phyloP scores from a whole-genome alignment of 2,888 invertebrate genomes.

The Ornithoptera priamus region DNA sequence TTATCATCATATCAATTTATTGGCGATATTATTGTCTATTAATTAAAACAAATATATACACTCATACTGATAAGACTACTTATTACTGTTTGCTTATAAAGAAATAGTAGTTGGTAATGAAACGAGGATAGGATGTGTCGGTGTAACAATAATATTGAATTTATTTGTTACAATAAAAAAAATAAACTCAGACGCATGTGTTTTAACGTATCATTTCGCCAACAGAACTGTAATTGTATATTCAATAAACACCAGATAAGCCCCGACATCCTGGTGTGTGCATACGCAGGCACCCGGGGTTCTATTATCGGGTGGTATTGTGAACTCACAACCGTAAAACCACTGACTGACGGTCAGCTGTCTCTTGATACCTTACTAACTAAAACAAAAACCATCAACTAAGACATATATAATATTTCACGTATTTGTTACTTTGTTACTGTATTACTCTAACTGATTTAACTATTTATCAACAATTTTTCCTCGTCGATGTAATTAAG shows the following conservation, averaged over 20 bases:
- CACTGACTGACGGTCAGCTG: not conserved
- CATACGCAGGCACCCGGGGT: conserved; percentile 52
- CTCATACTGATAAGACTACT: no score
- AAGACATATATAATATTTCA: no score
- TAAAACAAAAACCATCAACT: not conserved
- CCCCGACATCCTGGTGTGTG: conserved; percentile 65
- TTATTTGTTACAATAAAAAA: not conserved
- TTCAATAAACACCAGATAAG: conserved; percentile 46
- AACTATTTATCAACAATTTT: no score
- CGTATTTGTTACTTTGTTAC: no score
- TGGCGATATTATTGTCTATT: no score
- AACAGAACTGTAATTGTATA: conserved; percentile 6
- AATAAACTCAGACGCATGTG: not conserved
- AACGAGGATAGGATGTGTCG: not conserved
- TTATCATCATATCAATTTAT: no score
- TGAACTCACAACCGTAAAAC: not conserved
- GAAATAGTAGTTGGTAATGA: no score
- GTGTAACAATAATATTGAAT: not conserved
- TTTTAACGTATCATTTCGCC: conserved; percentile 2
- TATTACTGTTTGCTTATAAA: no score
- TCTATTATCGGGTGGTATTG: conserved; percentile 2
- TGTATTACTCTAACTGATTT: no score
- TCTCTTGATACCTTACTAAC: not conserved
- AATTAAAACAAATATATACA: no score
- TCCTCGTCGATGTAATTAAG: not conserved